phyloP scores from a whole-genome alignment of 2,888 invertebrate species.

The Drosophila testacea region DNA sequence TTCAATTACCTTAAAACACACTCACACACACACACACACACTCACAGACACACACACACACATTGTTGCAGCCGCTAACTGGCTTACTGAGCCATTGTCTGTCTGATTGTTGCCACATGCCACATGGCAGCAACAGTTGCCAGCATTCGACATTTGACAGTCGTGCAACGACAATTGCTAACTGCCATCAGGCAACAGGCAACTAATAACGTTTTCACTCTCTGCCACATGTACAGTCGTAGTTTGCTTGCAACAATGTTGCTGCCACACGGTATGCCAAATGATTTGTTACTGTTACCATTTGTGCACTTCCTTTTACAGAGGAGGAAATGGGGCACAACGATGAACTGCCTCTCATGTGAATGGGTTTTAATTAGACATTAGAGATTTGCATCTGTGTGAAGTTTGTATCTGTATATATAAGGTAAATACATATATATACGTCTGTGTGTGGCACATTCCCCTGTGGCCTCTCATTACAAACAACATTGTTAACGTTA shows the following conservation, averaged over 20 bases:
- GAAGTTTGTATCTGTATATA: slow-evolving; percentile 7
- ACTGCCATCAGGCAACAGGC: slow-evolving; percentile 29
- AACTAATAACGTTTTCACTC: slow-evolving; percentile 44
- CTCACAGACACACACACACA: slow-evolving; percentile 22
- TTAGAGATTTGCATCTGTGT: slow-evolving; percentile 45
- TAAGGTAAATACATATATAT: slow-evolving; percentile 1
- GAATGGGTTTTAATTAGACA: slow-evolving; percentile 55
- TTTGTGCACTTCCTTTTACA: slow-evolving; percentile 29
- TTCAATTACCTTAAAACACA: slow-evolving; percentile 71
- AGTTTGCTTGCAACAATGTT: slow-evolving; percentile 22
- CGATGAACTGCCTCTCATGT: slow-evolving; percentile 14
- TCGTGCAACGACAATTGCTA: slow-evolving; percentile 46
- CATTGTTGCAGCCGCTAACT: slow-evolving; percentile 50
- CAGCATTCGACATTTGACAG: slow-evolving; percentile 67
- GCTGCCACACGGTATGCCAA: slow-evolving; percentile 30
- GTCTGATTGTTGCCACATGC: slow-evolving; percentile 57
- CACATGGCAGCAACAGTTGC: slow-evolving; percentile 45
- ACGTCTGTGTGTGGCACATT: slow-evolving; percentile 7
- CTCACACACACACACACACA: slow-evolving; percentile 24
- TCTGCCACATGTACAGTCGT: slow-evolving; percentile 7
- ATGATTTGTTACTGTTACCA: slow-evolving; percentile 61
- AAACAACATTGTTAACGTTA: slow-evolving; percentile 26
- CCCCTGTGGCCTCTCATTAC: slow-evolving; percentile 31
- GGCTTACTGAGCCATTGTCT: slow-evolving; percentile 52
- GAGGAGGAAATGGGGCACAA: background rate